Conservation (phyloP, 1,140 invertebrate species). For the Meteorus sp. region DNA sequence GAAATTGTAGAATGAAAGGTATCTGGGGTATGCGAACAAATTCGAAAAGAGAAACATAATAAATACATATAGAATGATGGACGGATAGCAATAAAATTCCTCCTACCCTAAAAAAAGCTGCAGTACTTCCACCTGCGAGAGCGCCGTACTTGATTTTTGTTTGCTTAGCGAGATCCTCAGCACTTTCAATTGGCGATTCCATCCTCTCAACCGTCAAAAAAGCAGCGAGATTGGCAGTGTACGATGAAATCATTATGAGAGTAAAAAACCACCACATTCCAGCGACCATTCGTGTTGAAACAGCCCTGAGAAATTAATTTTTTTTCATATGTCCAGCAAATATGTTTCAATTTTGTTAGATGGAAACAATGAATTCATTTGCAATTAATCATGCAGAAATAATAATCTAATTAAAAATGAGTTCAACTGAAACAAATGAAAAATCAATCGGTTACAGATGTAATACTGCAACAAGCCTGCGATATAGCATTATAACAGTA, state of each 20-base stretch:
- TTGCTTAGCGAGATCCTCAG: conserved; percentile 95
- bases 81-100: no score
- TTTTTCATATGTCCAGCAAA: not conserved
- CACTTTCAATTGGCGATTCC: conserved; percentile 94
- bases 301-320: conserved; percentile 66
- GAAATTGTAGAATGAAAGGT: no score
- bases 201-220: conserved; percentile 96
- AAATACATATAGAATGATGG: conserved; percentile 20
- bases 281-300: conserved; percentile 87
- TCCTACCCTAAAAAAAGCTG: conserved; percentile 88
- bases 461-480: conserved; percentile 52
- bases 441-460: not conserved
- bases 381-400: not conserved
- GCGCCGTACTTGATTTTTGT: conserved; percentile 96
- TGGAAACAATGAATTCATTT: not conserved
- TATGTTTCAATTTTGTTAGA: not conserved
- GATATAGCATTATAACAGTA: conserved; percentile 59
- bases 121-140: conserved; percentile 88
- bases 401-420: not conserved
- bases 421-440: no score
- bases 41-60: not conserved
- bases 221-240: conserved; percentile 96
- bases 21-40: no score
- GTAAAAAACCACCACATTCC: conserved; percentile 98
- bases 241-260: conserved; percentile 97